A percentile compares a stretch with the other conserved stretches of the same genome.
These are phyloP conservation scores for Lepilemur ruficaudatus DNA, from an alignment of 2,797 vertebrate genomes.

Conservation along the genomic window DNA sequence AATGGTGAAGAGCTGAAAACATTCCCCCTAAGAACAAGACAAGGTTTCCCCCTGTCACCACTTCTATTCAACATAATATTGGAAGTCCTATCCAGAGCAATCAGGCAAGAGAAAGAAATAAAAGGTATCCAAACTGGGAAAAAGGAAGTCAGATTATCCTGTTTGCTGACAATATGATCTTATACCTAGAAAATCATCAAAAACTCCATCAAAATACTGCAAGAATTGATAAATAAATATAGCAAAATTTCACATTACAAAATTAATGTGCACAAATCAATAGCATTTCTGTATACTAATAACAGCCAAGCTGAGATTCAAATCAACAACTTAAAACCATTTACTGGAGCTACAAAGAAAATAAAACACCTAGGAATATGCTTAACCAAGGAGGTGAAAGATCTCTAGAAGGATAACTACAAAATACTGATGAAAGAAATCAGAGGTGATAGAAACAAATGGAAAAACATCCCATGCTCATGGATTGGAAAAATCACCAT, in stretches of 20 bases:
- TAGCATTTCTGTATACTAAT: not conserved
- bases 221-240: not conserved
- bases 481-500: no score
- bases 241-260: not conserved
- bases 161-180: not conserved
- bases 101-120: not conserved
- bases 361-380: not conserved
- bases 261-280: not conserved
- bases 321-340: not conserved
- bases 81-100: not conserved
- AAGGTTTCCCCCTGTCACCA: not conserved
- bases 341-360: not conserved
- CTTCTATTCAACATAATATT: not conserved
- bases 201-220: not conserved
- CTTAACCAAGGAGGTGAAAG: no score
- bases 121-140: not conserved
- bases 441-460: no score
- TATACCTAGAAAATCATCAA: not conserved
- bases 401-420: no score
- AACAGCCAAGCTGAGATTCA: not conserved
- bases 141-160: not conserved
- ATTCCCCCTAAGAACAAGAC: not conserved
- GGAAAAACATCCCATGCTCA: no score
- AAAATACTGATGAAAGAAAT: no score
- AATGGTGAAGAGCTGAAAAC: not conserved